These are phyloP conservation scores for Cichladusa arquata DNA, from an alignment of 2,113 vertebrate genomes.

Conservation along the genomic window DNA sequence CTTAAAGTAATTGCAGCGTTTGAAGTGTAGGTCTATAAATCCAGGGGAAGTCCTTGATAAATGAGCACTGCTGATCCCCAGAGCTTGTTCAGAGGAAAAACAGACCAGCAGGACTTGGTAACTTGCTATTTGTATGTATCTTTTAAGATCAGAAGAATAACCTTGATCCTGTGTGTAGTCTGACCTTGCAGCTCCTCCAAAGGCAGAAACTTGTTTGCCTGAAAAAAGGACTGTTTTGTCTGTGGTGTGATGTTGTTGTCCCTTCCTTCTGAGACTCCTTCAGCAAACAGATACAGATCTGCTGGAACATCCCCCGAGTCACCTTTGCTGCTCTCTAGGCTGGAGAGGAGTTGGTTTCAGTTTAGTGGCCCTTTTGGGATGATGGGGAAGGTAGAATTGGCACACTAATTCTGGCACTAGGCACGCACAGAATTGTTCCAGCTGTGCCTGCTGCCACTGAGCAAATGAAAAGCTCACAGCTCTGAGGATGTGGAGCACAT, in stretches of 20 bases:
- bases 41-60: neutral
- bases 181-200: neutral
- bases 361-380: neutral
- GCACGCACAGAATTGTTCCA: neutral
- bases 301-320: neutral
- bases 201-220: neutral
- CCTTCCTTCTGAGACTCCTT: neutral
- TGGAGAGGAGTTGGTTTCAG: neutral
- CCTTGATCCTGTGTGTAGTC: neutral
- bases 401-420: neutral
- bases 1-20: constrained; percentile 1
- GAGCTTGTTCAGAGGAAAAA: neutral
- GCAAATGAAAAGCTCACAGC: neutral
- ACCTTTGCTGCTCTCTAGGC: neutral
- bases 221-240: neutral
- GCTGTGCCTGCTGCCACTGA: neutral
- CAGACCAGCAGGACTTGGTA: neutral
- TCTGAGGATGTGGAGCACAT: neutral
- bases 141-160: neutral
- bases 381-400: neutral
- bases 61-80: neutral
- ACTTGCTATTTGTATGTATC: neutral
- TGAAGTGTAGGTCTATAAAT: constrained; percentile 19
- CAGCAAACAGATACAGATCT: neutral
- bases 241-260: neutral